Percentiles rank a stretch among this genome's conserved stretches.
Evolutionary conservation across 2,797 vertebrate genomes (phyloP).

Genomic region (Bovichtus diacanthus): DNA sequence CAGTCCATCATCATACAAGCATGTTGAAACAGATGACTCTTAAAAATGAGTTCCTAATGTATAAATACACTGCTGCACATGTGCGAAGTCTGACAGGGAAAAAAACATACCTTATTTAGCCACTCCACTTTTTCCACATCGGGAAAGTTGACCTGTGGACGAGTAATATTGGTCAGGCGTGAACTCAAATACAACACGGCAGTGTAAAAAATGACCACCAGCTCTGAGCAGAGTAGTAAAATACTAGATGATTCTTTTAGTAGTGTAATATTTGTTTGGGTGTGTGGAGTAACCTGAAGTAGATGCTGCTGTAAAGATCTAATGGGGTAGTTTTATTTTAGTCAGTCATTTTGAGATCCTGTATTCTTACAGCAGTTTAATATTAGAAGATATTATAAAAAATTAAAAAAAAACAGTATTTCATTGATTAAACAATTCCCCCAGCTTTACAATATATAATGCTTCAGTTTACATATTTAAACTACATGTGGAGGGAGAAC

Average conservation of each 20-base stretch:
- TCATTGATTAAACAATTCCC: background rate
- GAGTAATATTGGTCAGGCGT: conserved; percentile 39
- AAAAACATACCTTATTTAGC: conserved; percentile 91
- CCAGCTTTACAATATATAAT: background rate
- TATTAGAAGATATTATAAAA: background rate
- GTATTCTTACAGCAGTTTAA: no score
- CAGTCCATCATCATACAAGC: background rate
- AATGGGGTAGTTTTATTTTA: no score
- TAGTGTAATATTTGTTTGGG: no score
- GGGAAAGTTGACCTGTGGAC: conserved; percentile 90
- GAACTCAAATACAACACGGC: conserved; percentile 26
- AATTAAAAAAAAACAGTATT: background rate
- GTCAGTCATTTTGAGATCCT: no score
- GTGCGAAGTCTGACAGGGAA: background rate
- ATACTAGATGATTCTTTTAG: background rate
- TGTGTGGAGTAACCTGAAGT: no score
- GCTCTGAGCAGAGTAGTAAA: background rate
- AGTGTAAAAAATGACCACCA: conserved; percentile 29
- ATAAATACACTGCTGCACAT: background rate
- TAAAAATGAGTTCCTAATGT: background rate
- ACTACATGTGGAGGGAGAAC: background rate
- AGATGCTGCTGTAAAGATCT: no score
- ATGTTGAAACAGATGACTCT: background rate
- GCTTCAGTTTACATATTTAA: background rate
- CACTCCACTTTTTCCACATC: conserved; percentile 95